phyloP scores from a whole-genome alignment of 1,140 invertebrate species.

The Spodoptera litura region DNA sequence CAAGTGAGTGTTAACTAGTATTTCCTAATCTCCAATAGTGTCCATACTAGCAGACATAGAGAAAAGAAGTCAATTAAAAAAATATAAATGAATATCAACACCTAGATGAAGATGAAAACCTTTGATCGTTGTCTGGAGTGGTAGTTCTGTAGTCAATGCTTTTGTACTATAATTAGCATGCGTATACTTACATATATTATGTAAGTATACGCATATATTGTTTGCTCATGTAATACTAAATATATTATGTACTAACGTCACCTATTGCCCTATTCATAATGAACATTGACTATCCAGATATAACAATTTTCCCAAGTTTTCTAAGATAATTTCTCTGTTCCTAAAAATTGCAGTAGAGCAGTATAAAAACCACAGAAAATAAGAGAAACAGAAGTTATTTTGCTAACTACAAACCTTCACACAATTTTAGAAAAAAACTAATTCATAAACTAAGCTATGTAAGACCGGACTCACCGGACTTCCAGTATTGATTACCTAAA shows the following conservation, averaged over 20 bases:
- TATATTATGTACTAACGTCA: slow-evolving; percentile 1
- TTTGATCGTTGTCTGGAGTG: background rate
- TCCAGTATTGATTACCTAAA: background rate
- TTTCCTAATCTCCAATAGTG: too few species aligned
- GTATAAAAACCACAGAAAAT: background rate
- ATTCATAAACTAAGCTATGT: background rate
- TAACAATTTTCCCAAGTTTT: too few species aligned
- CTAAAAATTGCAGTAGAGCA: too few species aligned
- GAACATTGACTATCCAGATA: background rate
- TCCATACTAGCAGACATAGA: too few species aligned
- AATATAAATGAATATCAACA: too few species aligned
- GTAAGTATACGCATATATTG: background rate
- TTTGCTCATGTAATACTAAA: slow-evolving; percentile 2
- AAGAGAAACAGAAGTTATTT: too few species aligned
- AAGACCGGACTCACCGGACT: background rate
- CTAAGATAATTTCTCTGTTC: too few species aligned
- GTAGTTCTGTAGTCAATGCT: background rate
- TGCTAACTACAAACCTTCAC: too few species aligned
- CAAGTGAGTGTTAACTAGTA: too few species aligned
- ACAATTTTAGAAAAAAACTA: background rate
- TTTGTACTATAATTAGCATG: slow-evolving; percentile 5
- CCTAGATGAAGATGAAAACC: background rate
- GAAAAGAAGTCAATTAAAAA: too few species aligned
- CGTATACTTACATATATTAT: background rate
- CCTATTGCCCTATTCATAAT: background rate